Evolutionary conservation across 2,797 vertebrate genomes (phyloP).

Genomic region (Channa striata): DNA sequence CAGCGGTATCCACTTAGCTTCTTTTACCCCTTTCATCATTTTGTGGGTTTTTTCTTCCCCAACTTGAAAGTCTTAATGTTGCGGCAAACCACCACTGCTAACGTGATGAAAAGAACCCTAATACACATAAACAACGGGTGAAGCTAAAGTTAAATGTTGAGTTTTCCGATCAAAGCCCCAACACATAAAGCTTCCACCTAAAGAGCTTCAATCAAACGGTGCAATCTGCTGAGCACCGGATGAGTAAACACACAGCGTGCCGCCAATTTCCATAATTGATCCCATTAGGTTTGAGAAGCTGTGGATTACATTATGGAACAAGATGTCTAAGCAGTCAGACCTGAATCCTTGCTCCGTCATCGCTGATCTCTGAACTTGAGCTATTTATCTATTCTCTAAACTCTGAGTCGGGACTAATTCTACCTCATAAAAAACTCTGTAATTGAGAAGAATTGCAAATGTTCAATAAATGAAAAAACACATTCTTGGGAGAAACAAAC

Average conservation of each 20-base stretch:
- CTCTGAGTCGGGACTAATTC: slow-evolving; percentile 6
- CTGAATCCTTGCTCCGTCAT: slow-evolving; percentile 27
- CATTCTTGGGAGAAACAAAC: too few relatives aligned
- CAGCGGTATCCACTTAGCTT: too few relatives aligned
- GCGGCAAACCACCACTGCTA: neutral
- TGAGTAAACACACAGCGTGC: slow-evolving; percentile 56
- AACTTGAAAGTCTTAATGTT: neutral
- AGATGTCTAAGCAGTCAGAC: slow-evolving; percentile 36
- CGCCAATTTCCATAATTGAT: slow-evolving; percentile 66
- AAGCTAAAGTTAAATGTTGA: slow-evolving; percentile 11
- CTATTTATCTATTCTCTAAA: slow-evolving; percentile 16
- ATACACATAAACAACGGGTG: neutral
- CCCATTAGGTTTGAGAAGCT: slow-evolving; percentile 63
- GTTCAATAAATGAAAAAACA: neutral
- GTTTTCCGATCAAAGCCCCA: slow-evolving; percentile 10
- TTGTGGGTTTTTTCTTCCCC: neutral
- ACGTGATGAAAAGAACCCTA: neutral
- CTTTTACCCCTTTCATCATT: too few relatives aligned
- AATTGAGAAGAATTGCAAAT: neutral
- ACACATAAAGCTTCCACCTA: slow-evolving; percentile 27
- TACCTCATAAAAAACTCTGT: neutral
- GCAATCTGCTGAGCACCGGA: slow-evolving; percentile 28
- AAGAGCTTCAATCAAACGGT: slow-evolving; percentile 46
- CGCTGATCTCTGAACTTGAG: slow-evolving; percentile 32
- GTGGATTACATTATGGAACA: slow-evolving; percentile 68